Evolutionary conservation across 2,797 vertebrate genomes (phyloP).

Genomic region (Acropternis orthonyx): DNA sequence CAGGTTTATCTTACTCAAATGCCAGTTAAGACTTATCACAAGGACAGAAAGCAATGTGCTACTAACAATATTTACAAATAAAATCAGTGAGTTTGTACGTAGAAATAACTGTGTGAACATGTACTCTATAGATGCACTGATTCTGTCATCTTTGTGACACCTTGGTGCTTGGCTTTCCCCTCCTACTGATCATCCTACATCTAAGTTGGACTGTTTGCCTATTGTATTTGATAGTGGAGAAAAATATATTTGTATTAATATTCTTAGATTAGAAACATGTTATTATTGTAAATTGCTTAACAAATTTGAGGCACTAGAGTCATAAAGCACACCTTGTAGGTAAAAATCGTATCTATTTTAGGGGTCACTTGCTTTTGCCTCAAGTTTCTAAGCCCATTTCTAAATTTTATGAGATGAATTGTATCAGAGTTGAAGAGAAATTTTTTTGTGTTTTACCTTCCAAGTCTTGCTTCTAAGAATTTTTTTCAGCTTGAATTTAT

Average conservation of each 20-base stretch:
- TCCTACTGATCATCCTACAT: neutral
- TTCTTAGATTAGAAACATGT: neutral
- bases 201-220: neutral
- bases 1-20: neutral
- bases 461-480: neutral
- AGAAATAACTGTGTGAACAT: rapidly evolving
- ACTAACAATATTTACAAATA: neutral
- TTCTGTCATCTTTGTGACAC: neutral
- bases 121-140: neutral
- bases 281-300: neutral
- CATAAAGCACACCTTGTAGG: neutral
- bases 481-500: neutral
- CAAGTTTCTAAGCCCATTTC: neutral
- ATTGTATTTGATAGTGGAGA: neutral
- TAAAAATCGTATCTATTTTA: neutral
- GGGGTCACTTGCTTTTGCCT: neutral
- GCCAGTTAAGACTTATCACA: neutral
- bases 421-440: neutral
- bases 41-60: neutral
- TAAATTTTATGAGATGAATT: neutral
- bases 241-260: neutral
- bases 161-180: neutral
- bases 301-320: neutral
- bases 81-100: neutral
- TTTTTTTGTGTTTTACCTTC: neutral